Evolutionary conservation across 2,797 vertebrate genomes (phyloP), one percentile per base, ranked within the genome.

Genomic region (Odontamblyopus rebecca): DNA sequence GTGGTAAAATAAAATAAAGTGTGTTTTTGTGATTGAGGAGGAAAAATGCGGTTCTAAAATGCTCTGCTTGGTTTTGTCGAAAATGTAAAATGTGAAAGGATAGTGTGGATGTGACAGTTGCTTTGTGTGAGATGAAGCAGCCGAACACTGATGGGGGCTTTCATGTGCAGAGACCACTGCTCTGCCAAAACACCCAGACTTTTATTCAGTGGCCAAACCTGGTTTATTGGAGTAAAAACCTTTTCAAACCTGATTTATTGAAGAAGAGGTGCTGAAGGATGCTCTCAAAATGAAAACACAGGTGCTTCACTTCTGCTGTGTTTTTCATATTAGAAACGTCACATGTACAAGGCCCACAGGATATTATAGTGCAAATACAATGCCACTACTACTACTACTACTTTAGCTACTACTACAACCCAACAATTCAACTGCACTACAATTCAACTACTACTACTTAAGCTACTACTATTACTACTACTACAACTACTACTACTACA

Each of bases 81-180:
- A 61, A 16, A 32, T 13, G 23, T 59, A 15, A 59, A 15, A 26
- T 29, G 26, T 44, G 41, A 44, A 26, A 57, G 26, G 56, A 57
- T 12, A 0, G 41, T 44, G 41, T 44, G 9, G 23, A 27, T 5
- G 27, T 57, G 56, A 13, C 48, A 54, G 63, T 1, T 15, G 54
- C 72, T 81, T 3, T 48, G 16, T 15, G 57, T 61, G 74, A 72
- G 70, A 56, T 23, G 35, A 51, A 8, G 29, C 61, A 57, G 19
- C 44, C 3, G 41, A 41, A 44, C 44, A 48, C 13, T 15, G 44
- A 48, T 5, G 44, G 44, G 44, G 44, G 56, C 53, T 73, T 76
- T 80, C 64, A 82, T 82, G 79, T 74, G 66, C 75, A 56, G 76
- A 75, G 69, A 48, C 44, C 12, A 5, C 11, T 3, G 44, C 12